Evolutionary conservation across 2,888 invertebrate species (phyloP), one percentile per base, ranked within the genome.

Genomic region (Synanthedon formicaeformis): DNA sequence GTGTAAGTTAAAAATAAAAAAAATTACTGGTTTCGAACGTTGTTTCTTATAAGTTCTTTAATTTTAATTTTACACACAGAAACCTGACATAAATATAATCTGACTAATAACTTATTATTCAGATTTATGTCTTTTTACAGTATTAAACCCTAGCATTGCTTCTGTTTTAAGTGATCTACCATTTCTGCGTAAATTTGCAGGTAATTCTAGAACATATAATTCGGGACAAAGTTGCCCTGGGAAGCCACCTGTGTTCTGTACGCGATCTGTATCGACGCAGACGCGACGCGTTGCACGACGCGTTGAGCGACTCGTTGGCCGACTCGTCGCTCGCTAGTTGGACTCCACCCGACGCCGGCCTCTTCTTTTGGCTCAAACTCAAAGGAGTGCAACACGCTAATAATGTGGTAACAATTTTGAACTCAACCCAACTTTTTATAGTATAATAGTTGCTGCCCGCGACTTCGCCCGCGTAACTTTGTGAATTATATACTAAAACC

Each of bases 311-410:
- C 3, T 63, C 64, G 4, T 52, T 92, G 58, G 81, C 89, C 3
- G 89, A 89, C 45, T 6, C 8, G 34, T 34, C 34, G 34, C 53
- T 56, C 52, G 91, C 90, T 2, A 91, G 91, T 54, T 94, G 93
- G 90, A 67, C 77, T 0, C 69, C 88, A 23, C 95, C 95, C 0
- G 73, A 80, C 3, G 94, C 92, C 2, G 95, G 95, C 0, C 91
- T 95, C 88, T 95, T 94, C 76, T 85, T 94, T 45, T 95, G 95
- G 95, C 80, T 94, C 51, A 89, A 90, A 63, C 90, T 94, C 0
- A 81, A 79, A 3, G 92, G 90, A 0, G 88, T 95, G 0, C 78
- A 89, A 2, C 94, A 95, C 67, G 92, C 94, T 1, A 91, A 91
- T 73, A 89, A 91, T 54, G 91, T 95, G 91, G 90, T 94, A 12